A percentile compares a stretch with the other conserved stretches of the same genome.
Conservation (phyloP, 2,888 invertebrate genomes). For the Oeneis ivallda region DNA sequence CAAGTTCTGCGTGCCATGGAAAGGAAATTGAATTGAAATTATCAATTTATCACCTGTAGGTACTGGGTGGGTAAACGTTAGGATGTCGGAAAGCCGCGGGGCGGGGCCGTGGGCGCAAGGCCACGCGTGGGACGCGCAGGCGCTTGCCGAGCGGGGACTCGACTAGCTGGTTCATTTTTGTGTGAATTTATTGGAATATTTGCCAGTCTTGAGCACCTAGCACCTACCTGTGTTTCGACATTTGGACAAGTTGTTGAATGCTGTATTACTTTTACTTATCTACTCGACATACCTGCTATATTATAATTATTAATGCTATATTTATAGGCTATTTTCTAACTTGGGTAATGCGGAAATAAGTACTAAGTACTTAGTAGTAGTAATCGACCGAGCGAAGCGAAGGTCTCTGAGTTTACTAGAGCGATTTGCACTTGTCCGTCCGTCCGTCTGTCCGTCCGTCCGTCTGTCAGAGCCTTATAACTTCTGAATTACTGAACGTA, state of each 20-base stretch:
- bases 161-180: constrained; percentile 35
- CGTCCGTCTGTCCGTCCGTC: too few relatives aligned
- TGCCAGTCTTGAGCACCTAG: neutral
- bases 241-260: neutral
- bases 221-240: neutral
- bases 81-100: constrained; percentile 30
- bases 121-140: constrained; percentile 44
- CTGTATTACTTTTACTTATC: neutral
- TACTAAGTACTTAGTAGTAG: too few relatives aligned
- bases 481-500: too few relatives aligned
- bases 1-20: too few relatives aligned
- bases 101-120: constrained; percentile 40
- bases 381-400: too few relatives aligned
- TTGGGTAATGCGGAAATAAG: too few relatives aligned
- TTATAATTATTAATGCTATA: neutral
- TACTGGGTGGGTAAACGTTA: constrained; percentile 7
- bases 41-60: neutral
- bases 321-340: neutral
- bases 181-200: constrained; percentile 10
- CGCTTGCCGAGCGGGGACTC: constrained; percentile 35
- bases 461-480: too few relatives aligned
- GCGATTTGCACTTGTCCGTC: too few relatives aligned
- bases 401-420: too few relatives aligned
- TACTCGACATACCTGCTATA: neutral
- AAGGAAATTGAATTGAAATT: too few relatives aligned